A percentile compares a stretch with the other conserved stretches of the same genome.
phyloP scores from a whole-genome alignment of 1,140 invertebrate species.

The Cydia splendana region DNA sequence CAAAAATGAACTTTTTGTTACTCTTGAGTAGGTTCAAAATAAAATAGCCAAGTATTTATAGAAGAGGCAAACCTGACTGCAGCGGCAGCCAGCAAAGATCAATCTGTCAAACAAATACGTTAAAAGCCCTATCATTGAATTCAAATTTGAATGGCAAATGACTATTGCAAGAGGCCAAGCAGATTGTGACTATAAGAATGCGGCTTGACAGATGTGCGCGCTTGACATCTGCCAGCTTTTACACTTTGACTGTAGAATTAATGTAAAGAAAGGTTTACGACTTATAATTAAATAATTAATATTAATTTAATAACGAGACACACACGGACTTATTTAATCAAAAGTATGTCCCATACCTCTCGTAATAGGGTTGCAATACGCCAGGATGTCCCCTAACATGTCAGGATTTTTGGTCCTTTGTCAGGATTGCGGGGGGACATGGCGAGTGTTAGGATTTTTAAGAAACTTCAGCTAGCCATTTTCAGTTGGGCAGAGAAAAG shows the following conservation, averaged over 20 bases:
- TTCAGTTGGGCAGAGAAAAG: no score
- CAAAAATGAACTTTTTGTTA: background rate
- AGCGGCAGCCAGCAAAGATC: background rate
- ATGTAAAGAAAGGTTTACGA: background rate
- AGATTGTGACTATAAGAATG: background rate
- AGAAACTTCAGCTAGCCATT: no score
- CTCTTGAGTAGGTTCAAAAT: background rate
- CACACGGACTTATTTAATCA: no score
- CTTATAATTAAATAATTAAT: no score
- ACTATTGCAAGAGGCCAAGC: background rate
- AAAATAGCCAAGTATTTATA: background rate
- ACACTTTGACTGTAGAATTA: background rate
- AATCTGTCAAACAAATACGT: background rate
- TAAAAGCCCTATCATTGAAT: background rate
- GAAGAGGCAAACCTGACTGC: background rate
- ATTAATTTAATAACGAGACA: no score
- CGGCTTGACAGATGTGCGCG: constrained; percentile 1
- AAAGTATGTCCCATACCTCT: no score
- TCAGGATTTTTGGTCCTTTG: no score
- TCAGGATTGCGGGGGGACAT: no score
- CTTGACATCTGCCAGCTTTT: constrained; percentile 5
- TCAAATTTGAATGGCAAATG: background rate
- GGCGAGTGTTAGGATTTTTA: no score
- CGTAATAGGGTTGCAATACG: no score
- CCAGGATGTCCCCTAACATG: no score